These are phyloP conservation scores for Oscheius sp. DNA, from an alignment of 2,888 invertebrate genomes.

Conservation along the genomic window DNA sequence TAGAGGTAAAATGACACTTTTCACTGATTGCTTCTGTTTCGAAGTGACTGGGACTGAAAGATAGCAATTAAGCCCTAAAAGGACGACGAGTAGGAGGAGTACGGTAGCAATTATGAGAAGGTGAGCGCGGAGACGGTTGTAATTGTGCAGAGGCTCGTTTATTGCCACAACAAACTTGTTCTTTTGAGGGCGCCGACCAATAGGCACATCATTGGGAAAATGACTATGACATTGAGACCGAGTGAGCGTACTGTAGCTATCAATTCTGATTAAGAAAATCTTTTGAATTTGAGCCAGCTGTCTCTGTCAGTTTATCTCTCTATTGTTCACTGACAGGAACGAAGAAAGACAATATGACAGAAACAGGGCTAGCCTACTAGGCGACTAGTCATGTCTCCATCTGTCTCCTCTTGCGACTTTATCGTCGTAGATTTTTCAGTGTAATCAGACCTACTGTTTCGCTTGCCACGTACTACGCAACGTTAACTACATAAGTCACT, in stretches of 20 bases:
- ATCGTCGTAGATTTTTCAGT: too few species aligned
- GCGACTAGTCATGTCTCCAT: too few species aligned
- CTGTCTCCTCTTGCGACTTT: too few species aligned
- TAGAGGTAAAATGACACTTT: not conserved
- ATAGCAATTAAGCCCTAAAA: constrained; percentile 27
- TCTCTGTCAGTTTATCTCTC: too few species aligned
- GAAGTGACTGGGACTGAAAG: not conserved
- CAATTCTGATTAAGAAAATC: not conserved
- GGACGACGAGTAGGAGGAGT: not conserved
- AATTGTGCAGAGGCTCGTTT: constrained; percentile 33
- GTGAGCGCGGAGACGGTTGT: constrained; percentile 33
- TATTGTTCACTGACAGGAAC: too few species aligned
- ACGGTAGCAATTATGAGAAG: constrained; percentile 36
- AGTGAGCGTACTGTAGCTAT: not conserved
- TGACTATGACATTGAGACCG: constrained; percentile 1
- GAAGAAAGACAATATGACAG: too few species aligned
- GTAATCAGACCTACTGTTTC: too few species aligned
- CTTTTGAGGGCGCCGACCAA: constrained; percentile 32
- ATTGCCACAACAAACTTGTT: constrained; percentile 36
- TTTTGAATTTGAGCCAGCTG: too few species aligned
- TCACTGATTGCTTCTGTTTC: not conserved
- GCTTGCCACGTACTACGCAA: too few species aligned
- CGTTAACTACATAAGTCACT: too few species aligned
- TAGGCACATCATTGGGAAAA: constrained; percentile 9
- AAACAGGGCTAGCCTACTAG: too few species aligned